Evolutionary conservation across 1,140 invertebrate genomes (phyloP), one percentile per base, ranked within the genome.

Genomic region (Reticulitermes speratus): DNA sequence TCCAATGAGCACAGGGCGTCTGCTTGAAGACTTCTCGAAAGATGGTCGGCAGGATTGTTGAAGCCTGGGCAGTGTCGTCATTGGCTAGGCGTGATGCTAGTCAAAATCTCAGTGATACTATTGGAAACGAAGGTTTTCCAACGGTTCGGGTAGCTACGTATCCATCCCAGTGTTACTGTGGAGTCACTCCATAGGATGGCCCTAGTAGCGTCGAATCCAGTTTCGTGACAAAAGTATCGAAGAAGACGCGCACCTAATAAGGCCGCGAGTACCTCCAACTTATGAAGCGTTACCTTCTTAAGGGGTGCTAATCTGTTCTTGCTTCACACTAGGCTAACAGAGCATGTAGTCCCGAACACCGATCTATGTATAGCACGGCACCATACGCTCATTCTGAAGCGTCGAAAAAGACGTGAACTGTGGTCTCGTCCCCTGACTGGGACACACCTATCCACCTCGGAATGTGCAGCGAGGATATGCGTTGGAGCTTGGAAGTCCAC

Each of bases 1-100:
- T 48, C 48, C 16, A 16, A 48, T 48, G 48, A 6, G 16, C 48
- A 48, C 48, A 48, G 7, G 48, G 0, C 48, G 48, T 84, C 45
- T 44, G 83, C 9, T 38, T n/a, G 23, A 25, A 84, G 32, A 6
- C 44, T 12, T 84, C 83, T 2, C 8, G 83, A 84, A 44, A 44
- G 83, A 38, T 84, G 32, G 23, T 84, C 83, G 0, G 83, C 83
- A 84, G 83, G 83, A 84, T 84, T 84, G 23, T 84, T 25, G 8
- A 44, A 2, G 14, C 44, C 83, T 44, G 83, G 83, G 83, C 83
- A 84, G 30, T 84, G 83, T 84, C 83, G 1, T 12, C 23, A 19
- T 38, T 81, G 75, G 21, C 3, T 30, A 30, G 75, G 3, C 1
- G 75, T 81, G 83, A 8, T n/a, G n/a, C n/a, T 6, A 6, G n/a